Conservation (phyloP, 2,888 invertebrate genomes). For the Drosophila neoperkinsi region DNA sequence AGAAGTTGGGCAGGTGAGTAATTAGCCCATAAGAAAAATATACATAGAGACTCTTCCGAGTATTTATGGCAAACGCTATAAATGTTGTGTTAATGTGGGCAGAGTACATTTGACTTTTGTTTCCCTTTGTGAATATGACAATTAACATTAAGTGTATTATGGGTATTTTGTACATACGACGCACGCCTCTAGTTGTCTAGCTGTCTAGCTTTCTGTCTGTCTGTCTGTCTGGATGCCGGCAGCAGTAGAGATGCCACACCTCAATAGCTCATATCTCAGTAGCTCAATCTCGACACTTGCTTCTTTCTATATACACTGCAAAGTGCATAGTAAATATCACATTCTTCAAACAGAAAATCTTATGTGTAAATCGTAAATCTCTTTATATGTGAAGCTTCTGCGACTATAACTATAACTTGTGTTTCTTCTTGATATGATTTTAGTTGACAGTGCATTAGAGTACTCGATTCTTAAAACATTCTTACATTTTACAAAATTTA, state of each 20-base stretch:
- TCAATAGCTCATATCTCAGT: slow-evolving; percentile 19
- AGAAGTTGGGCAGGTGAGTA: slow-evolving; percentile 89
- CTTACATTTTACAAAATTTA: neutral
- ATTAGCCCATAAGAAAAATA: neutral
- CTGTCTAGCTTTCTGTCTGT: neutral
- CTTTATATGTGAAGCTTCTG: neutral
- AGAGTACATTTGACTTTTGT: slow-evolving; percentile 23
- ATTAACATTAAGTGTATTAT: slow-evolving; percentile 54
- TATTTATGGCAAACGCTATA: neutral
- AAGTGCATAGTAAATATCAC: slow-evolving; percentile 9
- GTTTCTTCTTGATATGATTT: neutral
- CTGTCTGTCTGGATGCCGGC: slow-evolving; percentile 11
- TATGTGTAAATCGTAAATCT: neutral
- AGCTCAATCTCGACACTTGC: slow-evolving; percentile 19
- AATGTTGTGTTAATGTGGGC: slow-evolving; percentile 20
- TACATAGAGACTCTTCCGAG: neutral
- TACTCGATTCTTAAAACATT: neutral
- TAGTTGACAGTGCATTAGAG: neutral
- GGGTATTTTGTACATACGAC: slow-evolving; percentile 23
- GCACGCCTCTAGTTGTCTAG: slow-evolving; percentile 21
- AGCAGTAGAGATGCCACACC: slow-evolving; percentile 47
- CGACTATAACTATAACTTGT: neutral
- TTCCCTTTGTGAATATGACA: slow-evolving; percentile 30
- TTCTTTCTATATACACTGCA: slow-evolving; percentile 26
- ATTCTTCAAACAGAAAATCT: slow-evolving; percentile 5